Base-by-base conservation (phyloP, 92 coral and sea anemone genomes). In the Heliopora coerulea region DNA sequence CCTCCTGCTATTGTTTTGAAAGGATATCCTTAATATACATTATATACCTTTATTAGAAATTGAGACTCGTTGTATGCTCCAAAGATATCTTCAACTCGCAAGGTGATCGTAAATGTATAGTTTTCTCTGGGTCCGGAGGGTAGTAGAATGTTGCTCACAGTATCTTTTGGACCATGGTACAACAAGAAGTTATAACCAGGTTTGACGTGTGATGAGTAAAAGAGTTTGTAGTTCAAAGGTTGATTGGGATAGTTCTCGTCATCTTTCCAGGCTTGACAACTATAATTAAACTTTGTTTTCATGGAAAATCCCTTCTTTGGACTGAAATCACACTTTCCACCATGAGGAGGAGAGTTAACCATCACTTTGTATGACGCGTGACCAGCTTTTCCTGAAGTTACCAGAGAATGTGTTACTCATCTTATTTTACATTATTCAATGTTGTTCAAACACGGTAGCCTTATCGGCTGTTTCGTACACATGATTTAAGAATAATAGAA, bases 221-320 rank as follows among this genome's bases (percentile, higher is more conserved):
- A 68, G 54, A 89, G 73, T 68, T 87, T 88, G 49, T 89, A 92
- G 29, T 80, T 65, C 78, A 92, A 85, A 65, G 91, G 90, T 21
- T 78, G 73, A 57, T 87, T 24, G 18, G 74, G 41, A 40, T 42
- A 23, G 0, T 18, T 61, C 3, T 14, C 88, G 21, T 89, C 92
- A 69, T 89, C 96, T 17, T 54, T 66, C 97, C 97, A 92, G 49
- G 46, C 75, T 14, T 61, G 56, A 40, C 97, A 92, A 8, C 84
- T 79, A 48, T 89, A 84, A 25, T 21, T 49, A 59, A 89, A 88
- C 15, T 56, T 82, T 20, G 96, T 87, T 42, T 74, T 49, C 76
- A 86, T 72, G 42, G 86, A 88, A 28, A 64, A 54, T 57, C 91
- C 91, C 49, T 78, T 81, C 8, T 26, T 70, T 4, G 96, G 96